Conservation (phyloP, 2,113 vertebrate species). For the Marmota monax region DNA sequence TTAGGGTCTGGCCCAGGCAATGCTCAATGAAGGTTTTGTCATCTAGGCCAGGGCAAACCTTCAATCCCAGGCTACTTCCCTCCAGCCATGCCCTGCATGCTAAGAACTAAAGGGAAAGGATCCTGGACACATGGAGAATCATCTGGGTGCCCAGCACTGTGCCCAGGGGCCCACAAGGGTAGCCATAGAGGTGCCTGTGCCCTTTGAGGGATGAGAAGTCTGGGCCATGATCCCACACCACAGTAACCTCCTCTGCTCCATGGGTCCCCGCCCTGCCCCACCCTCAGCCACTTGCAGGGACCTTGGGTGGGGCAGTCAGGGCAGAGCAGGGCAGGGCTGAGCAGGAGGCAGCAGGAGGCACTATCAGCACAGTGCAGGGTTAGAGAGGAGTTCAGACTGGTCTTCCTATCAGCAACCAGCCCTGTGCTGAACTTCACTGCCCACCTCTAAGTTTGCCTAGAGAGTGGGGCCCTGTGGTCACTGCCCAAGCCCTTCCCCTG, state of each 20-base stretch:
- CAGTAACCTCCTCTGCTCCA: background rate
- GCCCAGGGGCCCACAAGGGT: background rate
- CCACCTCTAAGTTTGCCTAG: background rate
- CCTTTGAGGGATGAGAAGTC: background rate
- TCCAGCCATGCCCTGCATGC: rapidly evolving
- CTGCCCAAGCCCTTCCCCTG: background rate
- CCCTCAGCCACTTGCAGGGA: background rate
- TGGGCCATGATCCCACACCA: background rate
- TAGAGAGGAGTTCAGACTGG: background rate
- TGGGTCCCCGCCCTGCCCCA: background rate
- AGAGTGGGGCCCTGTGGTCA: background rate
- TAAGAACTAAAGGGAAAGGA: background rate
- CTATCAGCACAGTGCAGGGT: constrained; percentile 65
- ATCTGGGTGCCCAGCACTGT: background rate
- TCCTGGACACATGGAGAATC: rapidly evolving
- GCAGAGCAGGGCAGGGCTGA: constrained; percentile 56
- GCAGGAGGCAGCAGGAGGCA: background rate
- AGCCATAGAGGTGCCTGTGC: background rate
- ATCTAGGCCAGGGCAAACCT: too few relatives aligned
- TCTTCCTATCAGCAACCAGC: constrained; percentile 66
- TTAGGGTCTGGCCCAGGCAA: background rate
- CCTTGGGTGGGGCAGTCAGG: constrained; percentile 48
- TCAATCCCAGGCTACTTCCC: background rate
- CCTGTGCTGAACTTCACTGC: background rate
- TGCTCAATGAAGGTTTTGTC: background rate